Conservation (phyloP, 2,888 invertebrate species). For the Coenonympha arcania region DNA sequence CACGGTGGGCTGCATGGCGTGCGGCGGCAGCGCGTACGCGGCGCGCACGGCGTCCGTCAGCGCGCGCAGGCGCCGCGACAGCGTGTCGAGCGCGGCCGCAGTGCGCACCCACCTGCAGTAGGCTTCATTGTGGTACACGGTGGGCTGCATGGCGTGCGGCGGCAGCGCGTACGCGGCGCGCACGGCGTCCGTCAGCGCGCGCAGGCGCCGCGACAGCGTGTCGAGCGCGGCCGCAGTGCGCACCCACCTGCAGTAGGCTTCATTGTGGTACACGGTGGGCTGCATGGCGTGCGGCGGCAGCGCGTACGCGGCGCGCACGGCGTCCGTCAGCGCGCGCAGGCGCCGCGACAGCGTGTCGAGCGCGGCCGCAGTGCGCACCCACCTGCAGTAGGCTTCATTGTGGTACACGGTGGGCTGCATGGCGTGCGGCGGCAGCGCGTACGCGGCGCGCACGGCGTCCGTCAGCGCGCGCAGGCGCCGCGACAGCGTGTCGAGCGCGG, state of each 20-base stretch:
- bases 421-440: slow-evolving; percentile 82
- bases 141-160: slow-evolving; percentile 82
- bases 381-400: slow-evolving; percentile 79
- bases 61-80: slow-evolving; percentile 79
- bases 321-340: slow-evolving; percentile 80
- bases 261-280: slow-evolving; percentile 86
- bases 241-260: slow-evolving; percentile 75
- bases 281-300: slow-evolving; percentile 84
- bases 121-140: slow-evolving; percentile 85
- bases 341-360: slow-evolving; percentile 78
- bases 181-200: slow-evolving; percentile 81
- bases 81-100: slow-evolving; percentile 74
- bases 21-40: slow-evolving; percentile 82
- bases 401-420: slow-evolving; percentile 85
- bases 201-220: slow-evolving; percentile 79
- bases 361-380: slow-evolving; percentile 75
- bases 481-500: slow-evolving; percentile 76
- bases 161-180: slow-evolving; percentile 83
- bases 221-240: slow-evolving; percentile 76
- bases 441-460: slow-evolving; percentile 81
- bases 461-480: slow-evolving; percentile 80
- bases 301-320: slow-evolving; percentile 80
- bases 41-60: slow-evolving; percentile 81
- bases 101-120: slow-evolving; percentile 74
- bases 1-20: slow-evolving; percentile 83